Evolutionary conservation across 2,888 invertebrate genomes (phyloP).

Genomic region (Sturmia bella): DNA sequence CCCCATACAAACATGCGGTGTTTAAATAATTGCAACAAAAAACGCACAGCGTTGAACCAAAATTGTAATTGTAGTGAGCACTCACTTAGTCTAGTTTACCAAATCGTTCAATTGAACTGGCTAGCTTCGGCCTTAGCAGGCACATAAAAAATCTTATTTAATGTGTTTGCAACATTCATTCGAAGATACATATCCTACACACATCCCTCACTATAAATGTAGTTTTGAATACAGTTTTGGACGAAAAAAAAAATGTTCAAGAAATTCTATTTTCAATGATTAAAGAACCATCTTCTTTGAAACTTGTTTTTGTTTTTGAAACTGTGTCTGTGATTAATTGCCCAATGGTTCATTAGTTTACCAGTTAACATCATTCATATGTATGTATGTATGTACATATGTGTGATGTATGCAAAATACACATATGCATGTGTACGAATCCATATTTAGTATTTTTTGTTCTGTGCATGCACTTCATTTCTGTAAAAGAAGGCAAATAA

Average conservation of each 20-base stretch:
- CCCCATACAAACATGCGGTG: too few relatives aligned
- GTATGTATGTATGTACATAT: not conserved
- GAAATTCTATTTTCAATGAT: constrained; percentile 46
- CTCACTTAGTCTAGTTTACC: too few relatives aligned
- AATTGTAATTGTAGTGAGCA: too few relatives aligned
- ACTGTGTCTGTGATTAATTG: constrained; percentile 62
- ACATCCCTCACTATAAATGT: too few relatives aligned
- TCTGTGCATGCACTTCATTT: not conserved
- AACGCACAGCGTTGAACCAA: too few relatives aligned
- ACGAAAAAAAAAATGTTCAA: constrained; percentile 22
- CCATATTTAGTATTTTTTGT: constrained; percentile 8
- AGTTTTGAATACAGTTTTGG: not conserved
- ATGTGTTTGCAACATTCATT: too few relatives aligned
- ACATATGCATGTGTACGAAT: not conserved
- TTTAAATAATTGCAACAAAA: too few relatives aligned
- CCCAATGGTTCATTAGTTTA: constrained; percentile 63
- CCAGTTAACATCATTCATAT: constrained; percentile 61
- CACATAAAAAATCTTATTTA: too few relatives aligned
- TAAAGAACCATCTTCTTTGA: constrained; percentile 39
- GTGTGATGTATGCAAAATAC: too few relatives aligned
- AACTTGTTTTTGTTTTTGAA: constrained; percentile 45
- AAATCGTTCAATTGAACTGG: too few relatives aligned
- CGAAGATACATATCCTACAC: not conserved
- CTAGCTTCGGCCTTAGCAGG: too few relatives aligned
- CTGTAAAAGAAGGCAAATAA: constrained; percentile 47